Evolutionary conservation across 1,140 invertebrate species (phyloP).

Genomic region (Oryctes rhinoceros): DNA sequence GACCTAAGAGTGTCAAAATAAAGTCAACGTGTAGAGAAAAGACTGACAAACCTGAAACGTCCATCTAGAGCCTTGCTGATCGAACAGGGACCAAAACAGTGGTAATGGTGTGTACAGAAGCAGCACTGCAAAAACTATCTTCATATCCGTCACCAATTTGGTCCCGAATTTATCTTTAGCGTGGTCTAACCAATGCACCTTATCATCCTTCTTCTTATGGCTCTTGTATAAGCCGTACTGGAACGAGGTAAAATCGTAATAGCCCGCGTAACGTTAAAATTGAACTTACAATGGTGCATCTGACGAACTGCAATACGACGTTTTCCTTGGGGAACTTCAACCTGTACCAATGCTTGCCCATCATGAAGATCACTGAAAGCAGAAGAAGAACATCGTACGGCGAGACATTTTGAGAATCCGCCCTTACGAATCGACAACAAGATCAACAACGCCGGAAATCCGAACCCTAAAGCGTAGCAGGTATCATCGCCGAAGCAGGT

Average conservation of each 20-base stretch:
- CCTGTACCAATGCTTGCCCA: slow-evolving; percentile 74
- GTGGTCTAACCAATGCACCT: slow-evolving; percentile 73
- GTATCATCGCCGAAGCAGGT: slow-evolving; percentile 76
- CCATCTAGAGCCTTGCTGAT: slow-evolving; percentile 73
- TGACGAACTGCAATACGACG: slow-evolving; percentile 71
- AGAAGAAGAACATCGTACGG: neutral
- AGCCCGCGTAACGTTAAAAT: neutral
- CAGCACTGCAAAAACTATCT: slow-evolving; percentile 59
- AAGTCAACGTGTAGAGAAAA: too few relatives aligned
- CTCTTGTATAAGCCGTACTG: slow-evolving; percentile 36
- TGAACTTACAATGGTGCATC: slow-evolving; percentile 70
- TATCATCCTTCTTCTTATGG: neutral
- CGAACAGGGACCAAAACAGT: slow-evolving; percentile 76
- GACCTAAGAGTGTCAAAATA: neutral
- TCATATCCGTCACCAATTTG: slow-evolving; percentile 69
- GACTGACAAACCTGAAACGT: slow-evolving; percentile 69
- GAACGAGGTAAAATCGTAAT: slow-evolving; percentile 30
- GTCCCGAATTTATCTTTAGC: slow-evolving; percentile 69
- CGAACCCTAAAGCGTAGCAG: slow-evolving; percentile 83
- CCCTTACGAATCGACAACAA: slow-evolving; percentile 69
- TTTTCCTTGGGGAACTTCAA: slow-evolving; percentile 75
- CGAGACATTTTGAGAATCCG: too few relatives aligned
- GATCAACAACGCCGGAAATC: slow-evolving; percentile 76
- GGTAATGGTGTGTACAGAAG: slow-evolving; percentile 73
- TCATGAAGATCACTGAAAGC: slow-evolving; percentile 72